Evolutionary conservation across 2,888 invertebrate species (phyloP), one percentile per base, ranked within the genome.

Genomic region (Mechanitis mazaeus): DNA sequence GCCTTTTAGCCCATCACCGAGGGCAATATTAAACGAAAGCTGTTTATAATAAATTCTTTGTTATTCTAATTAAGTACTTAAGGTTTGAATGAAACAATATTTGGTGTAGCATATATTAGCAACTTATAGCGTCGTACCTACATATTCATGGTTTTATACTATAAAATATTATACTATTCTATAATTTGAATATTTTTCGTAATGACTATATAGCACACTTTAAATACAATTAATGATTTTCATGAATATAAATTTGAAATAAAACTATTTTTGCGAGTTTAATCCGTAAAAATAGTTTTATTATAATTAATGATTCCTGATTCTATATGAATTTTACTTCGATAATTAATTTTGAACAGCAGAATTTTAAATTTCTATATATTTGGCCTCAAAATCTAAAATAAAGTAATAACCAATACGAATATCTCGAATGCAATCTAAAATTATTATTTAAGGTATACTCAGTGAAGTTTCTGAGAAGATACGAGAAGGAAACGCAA

Each of bases 1-100:
- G 75, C 76, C 77, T 72, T 76, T 83, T 84, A 83, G 75, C 75
- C 74, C 77, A 78, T 83, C 80, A 82, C 81, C 78, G 74, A 72
- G 65, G 77, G 81, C 71, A 68, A 72, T 69, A 67, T 69, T 63
- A 61, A 64, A 66, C 64, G 63, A 64, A 61, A 55, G 58, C 59
- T 45, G 58, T 65, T 64, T 58, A 38, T 58, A 66, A 68, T 67
- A 64, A 66, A 69, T 68, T 69, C 60, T 61, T 67, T 69, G 64
- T 68, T 67, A 64, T 59, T 53, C 61, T 60, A 68, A 67, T 65
- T 59, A 47, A 56, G 54, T 57, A 38, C 33, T 42, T 47, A 61
- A 57, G 12, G 47, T 31, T 31, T 50, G 20, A 57, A 42, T 46
- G 5, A n/a, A 35, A 31, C 54, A 47, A 45, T 50, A 11, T 33